Base-by-base conservation (phyloP, 1,140 invertebrate species). In the Drosophila tsacasi region DNA sequence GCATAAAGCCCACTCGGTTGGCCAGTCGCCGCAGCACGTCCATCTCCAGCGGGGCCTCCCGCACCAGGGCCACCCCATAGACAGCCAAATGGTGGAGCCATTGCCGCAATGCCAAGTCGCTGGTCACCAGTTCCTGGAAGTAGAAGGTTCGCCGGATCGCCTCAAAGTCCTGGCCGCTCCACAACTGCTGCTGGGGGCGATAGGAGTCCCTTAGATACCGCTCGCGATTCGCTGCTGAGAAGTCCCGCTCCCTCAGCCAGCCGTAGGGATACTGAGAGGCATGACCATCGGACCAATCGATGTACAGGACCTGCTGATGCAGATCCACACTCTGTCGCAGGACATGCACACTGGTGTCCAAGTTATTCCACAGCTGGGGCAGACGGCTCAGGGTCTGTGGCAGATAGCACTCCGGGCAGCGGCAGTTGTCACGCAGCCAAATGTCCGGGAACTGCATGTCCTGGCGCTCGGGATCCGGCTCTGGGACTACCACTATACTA, bases 391-490 rank as follows among this genome's bases (percentile, higher is more conserved):
- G 91, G 0, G 95, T 95, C 32, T 93, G 92, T 21, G 84, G 67
- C 81, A 96, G 94, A 75, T 95, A 96, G 82, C 96, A 96, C n/a
- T 93, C 60, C 49, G 92, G 65, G 82, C 96, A 96, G 68, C 94
- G 95, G 71, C 96, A 96, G 82, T 96, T 96, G 76, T 96, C 96
- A 73, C 95, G 92, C 39, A 96, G 85, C 95, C 96, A 96, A 19
- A 95, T 93, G 58, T 93, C 93, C 0, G 96, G 96, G 82, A 94
- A 96, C 40, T 94, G 91, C 35, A 94, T 86, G 17, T 81, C 54
- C 64, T 93, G 58, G 6, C 47, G 49, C 17, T 68, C 42, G 5
- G 57, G 35, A 46, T 59, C 55, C 10, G 25, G 27, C 8, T 75
- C 74, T 23, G n/a, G 42, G 5, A 77, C 74, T 13, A 84, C 1